These are phyloP conservation scores for Pteronotus mesoamericanus DNA, from an alignment of 2,797 vertebrate genomes.

Conservation along the genomic window DNA sequence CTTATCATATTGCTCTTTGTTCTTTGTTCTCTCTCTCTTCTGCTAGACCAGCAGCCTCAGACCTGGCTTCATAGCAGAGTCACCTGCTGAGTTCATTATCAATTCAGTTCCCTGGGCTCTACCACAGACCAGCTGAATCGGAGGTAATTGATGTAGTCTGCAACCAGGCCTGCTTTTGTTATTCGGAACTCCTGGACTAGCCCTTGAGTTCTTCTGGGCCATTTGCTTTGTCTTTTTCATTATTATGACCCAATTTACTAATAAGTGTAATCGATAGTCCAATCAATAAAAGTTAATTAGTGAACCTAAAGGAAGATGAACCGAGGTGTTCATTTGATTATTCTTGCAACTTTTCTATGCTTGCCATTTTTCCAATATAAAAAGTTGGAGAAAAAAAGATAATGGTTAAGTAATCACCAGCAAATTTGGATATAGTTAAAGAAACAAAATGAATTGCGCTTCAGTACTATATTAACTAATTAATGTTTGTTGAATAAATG, in stretches of 20 bases:
- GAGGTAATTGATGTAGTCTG: not conserved
- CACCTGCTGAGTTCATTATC: slow-evolving; percentile 12
- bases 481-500: not conserved
- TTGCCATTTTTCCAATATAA: not conserved
- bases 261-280: not conserved
- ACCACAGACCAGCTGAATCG: not conserved
- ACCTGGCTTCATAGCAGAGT: not conserved
- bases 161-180: not conserved
- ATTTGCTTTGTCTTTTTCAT: not conserved
- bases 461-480: not conserved
- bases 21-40: not conserved
- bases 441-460: not conserved
- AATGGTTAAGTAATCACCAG: not conserved
- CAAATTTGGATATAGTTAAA: not conserved
- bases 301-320: not conserved
- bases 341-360: not conserved
- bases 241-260: not conserved
- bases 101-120: not conserved
- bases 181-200: not conserved
- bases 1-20: not conserved
- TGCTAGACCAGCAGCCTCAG: not conserved
- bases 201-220: not conserved
- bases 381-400: not conserved
- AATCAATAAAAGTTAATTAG: not conserved
- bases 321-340: not conserved